These are phyloP conservation scores for Mesopsocus fuscifrons DNA, from an alignment of 2,888 invertebrate genomes.

Conservation along the genomic window DNA sequence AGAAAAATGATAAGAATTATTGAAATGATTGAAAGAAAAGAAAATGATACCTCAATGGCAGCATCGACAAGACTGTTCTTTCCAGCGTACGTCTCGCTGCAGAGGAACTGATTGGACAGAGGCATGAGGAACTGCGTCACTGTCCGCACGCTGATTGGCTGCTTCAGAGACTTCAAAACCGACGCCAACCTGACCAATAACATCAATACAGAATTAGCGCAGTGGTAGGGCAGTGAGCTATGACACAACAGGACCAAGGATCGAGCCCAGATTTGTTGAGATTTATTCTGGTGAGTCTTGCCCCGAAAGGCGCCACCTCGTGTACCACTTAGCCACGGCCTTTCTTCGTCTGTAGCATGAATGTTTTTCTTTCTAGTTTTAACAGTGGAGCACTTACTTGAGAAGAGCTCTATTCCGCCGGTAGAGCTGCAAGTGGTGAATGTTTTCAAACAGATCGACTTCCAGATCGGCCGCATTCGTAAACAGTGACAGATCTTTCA, in stretches of 20 bases:
- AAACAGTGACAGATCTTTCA: constrained; percentile 47
- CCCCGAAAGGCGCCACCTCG: too few relatives aligned
- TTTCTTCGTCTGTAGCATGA: too few relatives aligned
- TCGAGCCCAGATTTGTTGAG: too few relatives aligned
- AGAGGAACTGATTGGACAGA: constrained; percentile 57
- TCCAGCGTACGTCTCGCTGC: constrained; percentile 51
- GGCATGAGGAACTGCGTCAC: constrained; percentile 75
- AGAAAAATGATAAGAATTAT: too few relatives aligned
- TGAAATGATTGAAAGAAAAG: too few relatives aligned
- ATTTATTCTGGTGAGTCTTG: too few relatives aligned
- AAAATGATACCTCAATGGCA: constrained; percentile 56
- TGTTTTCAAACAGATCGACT: constrained; percentile 88
- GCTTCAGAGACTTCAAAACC: constrained; percentile 37
- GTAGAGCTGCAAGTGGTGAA: constrained; percentile 72
- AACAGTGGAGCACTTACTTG: constrained; percentile 33
- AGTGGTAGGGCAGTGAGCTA: too few relatives aligned
- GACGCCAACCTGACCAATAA: constrained; percentile 36
- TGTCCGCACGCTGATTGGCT: constrained; percentile 43
- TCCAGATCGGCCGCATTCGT: constrained; percentile 55
- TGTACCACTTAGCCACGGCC: too few relatives aligned
- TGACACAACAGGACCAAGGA: too few relatives aligned
- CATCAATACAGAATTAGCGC: too few relatives aligned
- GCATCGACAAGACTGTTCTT: constrained; percentile 70
- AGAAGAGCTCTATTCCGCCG: constrained; percentile 65
- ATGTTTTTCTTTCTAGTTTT: too few relatives aligned